phyloP scores from a whole-genome alignment of 1,140 invertebrate species.

The Drosophila hydei region DNA sequence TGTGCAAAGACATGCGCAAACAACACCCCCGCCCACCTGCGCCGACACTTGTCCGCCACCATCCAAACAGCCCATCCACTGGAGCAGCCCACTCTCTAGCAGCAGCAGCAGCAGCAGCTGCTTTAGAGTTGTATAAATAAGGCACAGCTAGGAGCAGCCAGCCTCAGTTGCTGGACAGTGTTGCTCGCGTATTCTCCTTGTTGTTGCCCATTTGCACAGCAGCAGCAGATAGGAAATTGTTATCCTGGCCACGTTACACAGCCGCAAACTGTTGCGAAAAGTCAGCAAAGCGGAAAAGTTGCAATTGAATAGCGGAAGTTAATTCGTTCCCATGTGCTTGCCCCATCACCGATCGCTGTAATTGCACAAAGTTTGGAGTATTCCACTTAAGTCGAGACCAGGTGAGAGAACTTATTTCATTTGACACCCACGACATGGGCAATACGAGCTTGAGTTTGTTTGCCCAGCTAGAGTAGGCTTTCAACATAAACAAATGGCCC shows the following conservation, averaged over 20 bases:
- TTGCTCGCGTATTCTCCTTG: slow-evolving; percentile 57
- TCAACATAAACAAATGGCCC: slow-evolving; percentile 5
- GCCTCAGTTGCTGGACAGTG: slow-evolving; percentile 70
- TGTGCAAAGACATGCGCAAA: slow-evolving; percentile 75
- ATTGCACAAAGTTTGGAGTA: slow-evolving; percentile 7
- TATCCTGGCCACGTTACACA: background rate
- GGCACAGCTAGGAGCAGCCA: slow-evolving; percentile 49
- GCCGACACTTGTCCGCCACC: slow-evolving; percentile 27
- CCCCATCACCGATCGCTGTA: slow-evolving; percentile 1
- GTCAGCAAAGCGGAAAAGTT: background rate
- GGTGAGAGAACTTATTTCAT: slow-evolving; percentile 2
- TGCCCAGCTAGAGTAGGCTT: background rate
- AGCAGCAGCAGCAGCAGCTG: slow-evolving; percentile 3
- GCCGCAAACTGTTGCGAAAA: slow-evolving; percentile 39
- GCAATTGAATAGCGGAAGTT: background rate
- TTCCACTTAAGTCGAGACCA: background rate
- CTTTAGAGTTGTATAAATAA: slow-evolving; percentile 64
- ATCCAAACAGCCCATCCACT: background rate
- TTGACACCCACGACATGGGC: background rate
- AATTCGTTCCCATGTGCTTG: background rate
- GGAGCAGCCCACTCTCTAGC: slow-evolving; percentile 21
- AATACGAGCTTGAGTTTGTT: background rate
- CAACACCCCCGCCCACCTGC: slow-evolving; percentile 42
- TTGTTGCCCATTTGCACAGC: slow-evolving; percentile 18
- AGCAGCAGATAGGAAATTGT: background rate